Percentiles rank a stretch among this genome's conserved stretches.
phyloP scores from a whole-genome alignment of 2,113 vertebrate species.

The Copsychus sechellarum region DNA sequence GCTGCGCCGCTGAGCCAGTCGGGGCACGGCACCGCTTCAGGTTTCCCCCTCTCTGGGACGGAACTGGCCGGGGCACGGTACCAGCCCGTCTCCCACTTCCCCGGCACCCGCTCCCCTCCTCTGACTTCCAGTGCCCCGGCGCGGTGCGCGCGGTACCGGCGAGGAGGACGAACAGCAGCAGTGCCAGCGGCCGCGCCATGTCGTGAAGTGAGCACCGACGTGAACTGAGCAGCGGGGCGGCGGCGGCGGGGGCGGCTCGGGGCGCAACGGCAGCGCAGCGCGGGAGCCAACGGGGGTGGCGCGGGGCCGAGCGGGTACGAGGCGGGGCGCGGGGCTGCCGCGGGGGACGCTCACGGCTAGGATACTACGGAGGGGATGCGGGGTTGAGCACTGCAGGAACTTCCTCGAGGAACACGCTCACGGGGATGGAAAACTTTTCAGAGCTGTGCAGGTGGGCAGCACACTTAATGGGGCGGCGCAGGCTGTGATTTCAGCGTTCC shows the following conservation, averaged over 20 bases:
- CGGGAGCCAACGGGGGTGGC: neutral
- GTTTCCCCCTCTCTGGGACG: neutral
- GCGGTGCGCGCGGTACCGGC: neutral
- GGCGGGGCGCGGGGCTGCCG: neutral
- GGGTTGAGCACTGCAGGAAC: rapidly evolving
- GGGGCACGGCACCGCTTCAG: neutral
- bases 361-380: rapidly evolving
- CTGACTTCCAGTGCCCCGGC: neutral
- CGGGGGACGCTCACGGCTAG: rapidly evolving
- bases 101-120: neutral
- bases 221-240: neutral
- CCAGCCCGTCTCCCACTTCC: neutral
- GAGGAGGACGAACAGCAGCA: neutral
- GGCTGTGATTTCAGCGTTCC: neutral
- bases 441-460: neutral
- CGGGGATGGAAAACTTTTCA: neutral
- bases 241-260: neutral
- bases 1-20: neutral
- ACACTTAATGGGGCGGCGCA: rapidly evolving
- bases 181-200: neutral
- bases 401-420: rapidly evolving
- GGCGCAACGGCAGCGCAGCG: neutral
- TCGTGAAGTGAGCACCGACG: neutral
- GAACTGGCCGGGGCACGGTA: neutral
- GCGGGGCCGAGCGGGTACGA: neutral